phyloP scores from a whole-genome alignment of 2,113 vertebrate species.

The Loxodonta africana region DNA sequence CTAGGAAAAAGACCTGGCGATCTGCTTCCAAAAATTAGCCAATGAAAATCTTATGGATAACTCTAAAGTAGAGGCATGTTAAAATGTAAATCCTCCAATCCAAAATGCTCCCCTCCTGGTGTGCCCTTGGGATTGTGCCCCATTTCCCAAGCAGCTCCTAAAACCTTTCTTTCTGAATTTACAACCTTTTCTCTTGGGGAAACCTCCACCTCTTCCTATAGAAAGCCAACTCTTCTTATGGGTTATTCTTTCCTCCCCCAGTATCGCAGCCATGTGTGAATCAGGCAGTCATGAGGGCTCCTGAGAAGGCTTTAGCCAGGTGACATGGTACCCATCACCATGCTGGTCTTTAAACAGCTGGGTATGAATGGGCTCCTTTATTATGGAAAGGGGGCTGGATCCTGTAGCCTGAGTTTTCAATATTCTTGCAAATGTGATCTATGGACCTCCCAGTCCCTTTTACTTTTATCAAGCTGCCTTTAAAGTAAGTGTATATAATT shows the following conservation, averaged over 20 bases:
- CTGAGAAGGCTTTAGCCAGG: background rate
- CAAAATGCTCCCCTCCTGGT: background rate
- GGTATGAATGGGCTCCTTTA: background rate
- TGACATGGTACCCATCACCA: background rate
- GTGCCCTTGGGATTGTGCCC: background rate
- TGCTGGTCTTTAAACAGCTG: background rate
- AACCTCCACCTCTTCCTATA: background rate
- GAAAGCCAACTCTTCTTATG: background rate
- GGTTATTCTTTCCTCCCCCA: background rate
- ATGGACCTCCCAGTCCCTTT: background rate
- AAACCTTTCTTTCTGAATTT: background rate
- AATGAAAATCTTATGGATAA: too few relatives aligned
- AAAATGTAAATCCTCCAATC: background rate
- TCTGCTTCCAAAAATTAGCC: too few relatives aligned
- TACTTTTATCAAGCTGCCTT: background rate
- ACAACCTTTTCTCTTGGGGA: background rate
- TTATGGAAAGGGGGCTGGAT: background rate
- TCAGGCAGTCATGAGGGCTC: too few relatives aligned
- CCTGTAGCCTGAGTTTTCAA: background rate
- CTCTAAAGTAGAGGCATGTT: background rate
- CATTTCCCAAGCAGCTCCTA: background rate
- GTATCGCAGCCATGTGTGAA: background rate
- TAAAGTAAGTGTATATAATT: background rate
- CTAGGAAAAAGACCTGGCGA: too few relatives aligned
- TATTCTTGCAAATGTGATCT: background rate